phyloP scores from a whole-genome alignment of 2,113 vertebrate species.

The Scytalopus superciliaris region DNA sequence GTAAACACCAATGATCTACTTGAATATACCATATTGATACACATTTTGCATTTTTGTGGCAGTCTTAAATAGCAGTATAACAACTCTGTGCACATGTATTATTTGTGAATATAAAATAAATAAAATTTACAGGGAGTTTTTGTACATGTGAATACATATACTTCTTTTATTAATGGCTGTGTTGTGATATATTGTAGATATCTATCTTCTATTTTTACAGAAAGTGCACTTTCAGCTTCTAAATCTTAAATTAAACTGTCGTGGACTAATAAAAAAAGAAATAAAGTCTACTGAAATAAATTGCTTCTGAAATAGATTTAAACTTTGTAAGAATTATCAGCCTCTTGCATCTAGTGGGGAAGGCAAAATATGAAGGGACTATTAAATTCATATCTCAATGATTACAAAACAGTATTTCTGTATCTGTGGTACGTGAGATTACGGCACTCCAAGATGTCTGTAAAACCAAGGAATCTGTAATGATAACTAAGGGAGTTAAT shows the following conservation, averaged over 20 bases:
- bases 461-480: background rate
- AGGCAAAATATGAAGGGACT: conserved; percentile 14
- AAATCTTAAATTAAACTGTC: conserved; percentile 27
- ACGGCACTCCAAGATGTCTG: background rate
- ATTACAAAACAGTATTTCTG: background rate
- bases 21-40: background rate
- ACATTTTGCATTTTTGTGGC: background rate
- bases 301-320: conserved; percentile 45
- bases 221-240: conserved; percentile 8
- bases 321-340: conserved; percentile 37
- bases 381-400: background rate
- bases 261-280: conserved; percentile 6
- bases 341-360: background rate
- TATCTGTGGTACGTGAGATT: background rate
- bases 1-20: background rate
- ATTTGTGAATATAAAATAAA: background rate
- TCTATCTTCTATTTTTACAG: background rate
- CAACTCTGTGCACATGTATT: background rate
- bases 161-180: background rate
- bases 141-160: background rate
- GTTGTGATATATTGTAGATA: background rate
- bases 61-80: background rate
- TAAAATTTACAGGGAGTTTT: background rate
- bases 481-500: background rate
- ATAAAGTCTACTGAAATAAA: conserved; percentile 33